phyloP scores from a whole-genome alignment of 2,797 vertebrate genomes.

The Mus spretus region DNA sequence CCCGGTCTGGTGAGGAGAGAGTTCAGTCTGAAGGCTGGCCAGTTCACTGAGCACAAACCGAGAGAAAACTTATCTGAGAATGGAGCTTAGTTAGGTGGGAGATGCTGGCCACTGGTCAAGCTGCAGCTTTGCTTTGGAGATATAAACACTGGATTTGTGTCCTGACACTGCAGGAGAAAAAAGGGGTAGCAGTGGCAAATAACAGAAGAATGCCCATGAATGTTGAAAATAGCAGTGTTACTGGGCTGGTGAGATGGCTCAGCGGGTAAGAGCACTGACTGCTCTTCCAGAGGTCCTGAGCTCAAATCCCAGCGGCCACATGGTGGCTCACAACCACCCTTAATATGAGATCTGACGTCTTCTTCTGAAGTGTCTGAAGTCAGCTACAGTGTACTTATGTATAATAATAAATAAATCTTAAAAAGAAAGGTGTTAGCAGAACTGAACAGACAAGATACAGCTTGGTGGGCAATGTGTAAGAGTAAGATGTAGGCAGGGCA shows the following conservation, averaged over 20 bases:
- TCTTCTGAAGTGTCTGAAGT: no score
- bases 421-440: not conserved
- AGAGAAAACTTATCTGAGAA: not conserved
- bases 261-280: no score
- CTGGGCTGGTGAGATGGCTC: no score
- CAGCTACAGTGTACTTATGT: no score
- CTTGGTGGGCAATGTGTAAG: not conserved
- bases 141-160: not conserved
- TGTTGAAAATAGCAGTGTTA: slow-evolving; percentile 8
- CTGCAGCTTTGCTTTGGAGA: not conserved
- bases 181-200: not conserved
- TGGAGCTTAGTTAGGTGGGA: not conserved
- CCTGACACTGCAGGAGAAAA: not conserved
- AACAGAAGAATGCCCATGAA: no score
- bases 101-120: not conserved
- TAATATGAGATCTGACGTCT: no score
- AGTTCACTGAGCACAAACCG: slow-evolving; percentile 44
- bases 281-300: no score
- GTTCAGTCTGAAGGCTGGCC: not conserved
- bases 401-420: no score
- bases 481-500: not conserved
- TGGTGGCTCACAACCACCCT: no score
- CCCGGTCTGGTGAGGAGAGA: not conserved
- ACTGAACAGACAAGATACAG: not conserved
- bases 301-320: no score